A percentile compares a stretch with the other conserved stretches of the same genome.
These are phyloP conservation scores for Triplophysa siluroides DNA, from an alignment of 2,113 vertebrate species.

Conservation along the genomic window DNA sequence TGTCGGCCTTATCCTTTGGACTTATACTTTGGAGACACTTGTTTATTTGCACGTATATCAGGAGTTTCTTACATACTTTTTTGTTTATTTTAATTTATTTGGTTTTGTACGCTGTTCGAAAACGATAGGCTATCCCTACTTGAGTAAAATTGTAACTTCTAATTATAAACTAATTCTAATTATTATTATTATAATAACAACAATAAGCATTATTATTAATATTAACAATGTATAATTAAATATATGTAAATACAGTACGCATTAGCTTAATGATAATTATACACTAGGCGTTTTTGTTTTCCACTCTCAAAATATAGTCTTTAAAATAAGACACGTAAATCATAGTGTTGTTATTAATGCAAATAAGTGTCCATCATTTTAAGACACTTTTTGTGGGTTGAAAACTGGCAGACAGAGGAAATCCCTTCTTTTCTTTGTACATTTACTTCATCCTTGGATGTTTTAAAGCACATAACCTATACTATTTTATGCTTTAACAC, in stretches of 20 bases:
- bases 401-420: not conserved
- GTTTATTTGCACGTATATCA: too few relatives aligned
- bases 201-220: not conserved
- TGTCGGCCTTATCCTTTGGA: too few relatives aligned
- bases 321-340: too few relatives aligned
- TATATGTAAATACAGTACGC: not conserved
- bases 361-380: not conserved
- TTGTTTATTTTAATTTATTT: too few relatives aligned
- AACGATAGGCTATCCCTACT: too few relatives aligned
- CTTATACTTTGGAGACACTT: too few relatives aligned
- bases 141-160: too few relatives aligned
- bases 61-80: too few relatives aligned
- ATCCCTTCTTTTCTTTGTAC: not conserved
- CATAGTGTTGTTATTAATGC: not conserved
- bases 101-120: too few relatives aligned
- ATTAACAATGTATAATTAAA: not conserved
- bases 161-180: too few relatives aligned
- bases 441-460: not conserved
- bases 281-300: not conserved
- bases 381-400: not conserved
- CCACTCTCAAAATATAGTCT: too few relatives aligned
- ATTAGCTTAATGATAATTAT: not conserved
- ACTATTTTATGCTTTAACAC: not conserved
- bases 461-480: not conserved
- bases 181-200: not conserved